A percentile compares a stretch with the other conserved stretches of the same genome.
These are phyloP conservation scores for Alca torda DNA, from an alignment of 2,797 vertebrate genomes.

Conservation along the genomic window DNA sequence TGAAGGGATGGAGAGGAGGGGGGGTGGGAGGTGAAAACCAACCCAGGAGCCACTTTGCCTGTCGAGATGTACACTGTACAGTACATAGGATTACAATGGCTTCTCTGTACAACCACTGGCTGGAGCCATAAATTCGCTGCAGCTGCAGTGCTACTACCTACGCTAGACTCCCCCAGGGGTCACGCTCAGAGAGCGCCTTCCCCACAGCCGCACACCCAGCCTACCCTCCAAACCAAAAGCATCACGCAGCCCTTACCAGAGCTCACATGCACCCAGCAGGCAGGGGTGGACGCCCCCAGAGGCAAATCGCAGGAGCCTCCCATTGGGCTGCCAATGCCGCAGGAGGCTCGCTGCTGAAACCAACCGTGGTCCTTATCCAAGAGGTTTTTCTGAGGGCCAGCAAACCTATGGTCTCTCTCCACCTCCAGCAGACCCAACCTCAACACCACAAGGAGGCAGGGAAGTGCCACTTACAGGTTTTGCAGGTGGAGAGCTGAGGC, in stretches of 20 bases:
- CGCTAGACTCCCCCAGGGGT: not conserved
- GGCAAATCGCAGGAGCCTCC: not conserved
- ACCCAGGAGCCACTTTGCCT: slow-evolving; percentile 52
- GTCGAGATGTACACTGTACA: slow-evolving; percentile 58
- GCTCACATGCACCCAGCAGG: not conserved
- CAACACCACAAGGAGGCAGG: slow-evolving; percentile 52
- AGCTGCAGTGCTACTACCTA: slow-evolving; percentile 53
- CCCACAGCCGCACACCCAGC: not conserved
- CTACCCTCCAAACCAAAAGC: not conserved
- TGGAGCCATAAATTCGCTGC: slow-evolving; percentile 47
- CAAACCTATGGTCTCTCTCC: not conserved
- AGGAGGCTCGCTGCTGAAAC: not conserved
- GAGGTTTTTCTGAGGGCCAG: not conserved
- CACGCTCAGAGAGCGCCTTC: not conserved
- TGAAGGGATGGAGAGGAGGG: slow-evolving; percentile 47
- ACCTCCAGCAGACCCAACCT: not conserved
- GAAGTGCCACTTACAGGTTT: slow-evolving; percentile 8
- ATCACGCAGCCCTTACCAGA: not conserved
- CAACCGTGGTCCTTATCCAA: rapidly evolving
- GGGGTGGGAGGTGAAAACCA: not conserved
- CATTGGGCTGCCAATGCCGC: not conserved
- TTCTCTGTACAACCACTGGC: slow-evolving; percentile 50
- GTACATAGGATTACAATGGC: slow-evolving; percentile 60
- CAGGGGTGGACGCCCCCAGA: rapidly evolving
- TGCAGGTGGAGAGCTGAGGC: slow-evolving; percentile 6